These are phyloP conservation scores for Bufotes viridis DNA, from an alignment of 2,797 vertebrate species.

Conservation along the genomic window DNA sequence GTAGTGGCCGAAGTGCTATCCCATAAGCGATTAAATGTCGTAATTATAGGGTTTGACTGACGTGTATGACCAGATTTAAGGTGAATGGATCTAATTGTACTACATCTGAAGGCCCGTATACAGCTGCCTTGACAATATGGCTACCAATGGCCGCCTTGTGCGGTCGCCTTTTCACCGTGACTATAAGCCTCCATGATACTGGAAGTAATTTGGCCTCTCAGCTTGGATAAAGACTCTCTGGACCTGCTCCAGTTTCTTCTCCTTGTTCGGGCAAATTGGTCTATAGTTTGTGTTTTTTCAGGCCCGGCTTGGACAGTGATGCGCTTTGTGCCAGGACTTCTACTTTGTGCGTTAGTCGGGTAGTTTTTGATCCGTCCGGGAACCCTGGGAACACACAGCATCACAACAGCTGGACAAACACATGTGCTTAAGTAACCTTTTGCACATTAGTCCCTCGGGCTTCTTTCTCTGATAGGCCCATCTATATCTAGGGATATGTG, in stretches of 20 bases:
- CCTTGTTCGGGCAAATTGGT: neutral
- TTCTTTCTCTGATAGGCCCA: neutral
- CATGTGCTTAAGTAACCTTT: neutral
- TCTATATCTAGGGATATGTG: neutral
- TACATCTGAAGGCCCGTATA: neutral
- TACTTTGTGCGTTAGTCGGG: neutral
- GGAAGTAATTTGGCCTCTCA: neutral
- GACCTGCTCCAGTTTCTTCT: neutral
- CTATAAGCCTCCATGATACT: neutral
- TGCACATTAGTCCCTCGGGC: neutral
- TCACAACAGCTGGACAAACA: neutral
- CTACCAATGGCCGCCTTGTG: neutral
- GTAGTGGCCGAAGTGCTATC: too few relatives aligned
- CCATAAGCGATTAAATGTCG: too few relatives aligned
- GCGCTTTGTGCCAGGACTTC: neutral
- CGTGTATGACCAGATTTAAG: neutral
- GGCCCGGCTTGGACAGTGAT: neutral
- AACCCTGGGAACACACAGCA: neutral
- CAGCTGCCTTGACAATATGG: neutral
- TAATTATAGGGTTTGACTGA: too few relatives aligned
- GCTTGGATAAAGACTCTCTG: constrained; percentile 6
- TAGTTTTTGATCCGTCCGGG: neutral
- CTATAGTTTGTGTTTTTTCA: neutral
- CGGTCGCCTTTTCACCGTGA: neutral
- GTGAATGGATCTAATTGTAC: too few relatives aligned